A percentile compares a stretch with the other conserved stretches of the same genome.
Evolutionary conservation across 1,140 invertebrate species (phyloP).

Genomic region (Phortica variegata): DNA sequence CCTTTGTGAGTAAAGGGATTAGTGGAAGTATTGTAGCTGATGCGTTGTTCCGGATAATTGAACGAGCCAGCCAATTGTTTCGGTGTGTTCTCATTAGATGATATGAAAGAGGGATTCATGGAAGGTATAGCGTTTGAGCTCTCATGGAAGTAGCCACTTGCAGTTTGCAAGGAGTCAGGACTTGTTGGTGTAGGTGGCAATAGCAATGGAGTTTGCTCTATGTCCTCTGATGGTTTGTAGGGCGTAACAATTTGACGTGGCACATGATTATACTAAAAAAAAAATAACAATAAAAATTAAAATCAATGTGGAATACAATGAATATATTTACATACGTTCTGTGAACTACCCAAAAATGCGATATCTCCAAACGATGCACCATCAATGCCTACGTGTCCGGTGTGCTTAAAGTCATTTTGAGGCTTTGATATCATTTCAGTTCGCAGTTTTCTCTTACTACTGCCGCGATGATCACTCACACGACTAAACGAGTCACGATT

Average conservation of each 20-base stretch:
- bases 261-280: conserved; percentile 68
- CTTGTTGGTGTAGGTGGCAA: conserved; percentile 58
- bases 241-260: conserved; percentile 85
- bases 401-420: conserved; percentile 95
- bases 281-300: background rate
- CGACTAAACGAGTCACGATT: conserved; percentile 52
- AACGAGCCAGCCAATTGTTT: conserved; percentile 49
- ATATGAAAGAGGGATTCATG: conserved; percentile 53
- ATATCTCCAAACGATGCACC: conserved; percentile 96
- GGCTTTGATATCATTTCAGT: conserved; percentile 96
- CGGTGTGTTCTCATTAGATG: conserved; percentile 51
- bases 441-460: conserved; percentile 68
- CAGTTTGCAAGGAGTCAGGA: conserved; percentile 61
- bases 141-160: conserved; percentile 51
- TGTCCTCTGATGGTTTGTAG: conserved; percentile 82
- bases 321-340: conserved; percentile 57
- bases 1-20: conserved; percentile 48
- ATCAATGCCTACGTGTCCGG: conserved; percentile 94
- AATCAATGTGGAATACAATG: background rate
- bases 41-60: conserved; percentile 33
- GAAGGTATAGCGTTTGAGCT: conserved; percentile 29
- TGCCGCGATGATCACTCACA: conserved; percentile 54
- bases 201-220: conserved; percentile 63
- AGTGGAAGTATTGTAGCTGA: conserved; percentile 26
- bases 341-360: conserved; percentile 68